phyloP scores from a whole-genome alignment of 2,113 vertebrate genomes.

The Pavo muticus region DNA sequence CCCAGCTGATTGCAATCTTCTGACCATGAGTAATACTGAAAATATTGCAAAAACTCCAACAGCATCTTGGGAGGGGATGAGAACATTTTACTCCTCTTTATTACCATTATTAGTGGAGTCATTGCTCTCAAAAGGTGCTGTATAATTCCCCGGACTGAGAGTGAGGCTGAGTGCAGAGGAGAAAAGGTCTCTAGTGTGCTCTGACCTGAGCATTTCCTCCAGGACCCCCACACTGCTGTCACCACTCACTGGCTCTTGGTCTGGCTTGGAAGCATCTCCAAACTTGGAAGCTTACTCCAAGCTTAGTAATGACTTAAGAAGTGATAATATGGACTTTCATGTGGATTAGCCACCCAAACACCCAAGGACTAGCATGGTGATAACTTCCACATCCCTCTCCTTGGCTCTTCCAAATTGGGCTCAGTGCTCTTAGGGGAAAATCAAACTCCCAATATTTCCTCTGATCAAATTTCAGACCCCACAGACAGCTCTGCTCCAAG shows the following conservation, averaged over 20 bases:
- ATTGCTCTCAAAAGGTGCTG: background rate
- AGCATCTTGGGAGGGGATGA: background rate
- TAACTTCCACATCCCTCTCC: background rate
- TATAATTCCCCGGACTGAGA: background rate
- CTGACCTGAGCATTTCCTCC: background rate
- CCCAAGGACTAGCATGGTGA: accelerated
- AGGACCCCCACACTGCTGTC: accelerated
- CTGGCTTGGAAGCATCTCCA: background rate
- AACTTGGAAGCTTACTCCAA: background rate
- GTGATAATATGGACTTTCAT: no score
- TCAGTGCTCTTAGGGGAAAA: background rate
- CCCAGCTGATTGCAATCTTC: background rate
- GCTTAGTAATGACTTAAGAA: background rate
- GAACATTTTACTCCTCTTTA: background rate
- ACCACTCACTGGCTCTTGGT: background rate
- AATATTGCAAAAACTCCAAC: background rate
- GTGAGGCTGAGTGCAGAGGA: background rate
- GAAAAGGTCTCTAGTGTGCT: accelerated
- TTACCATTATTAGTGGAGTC: background rate
- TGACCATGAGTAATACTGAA: background rate
- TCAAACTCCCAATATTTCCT: background rate
- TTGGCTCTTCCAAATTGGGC: background rate
- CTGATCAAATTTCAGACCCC: background rate
- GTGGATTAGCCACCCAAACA: background rate
- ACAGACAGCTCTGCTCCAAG: background rate